These are phyloP conservation scores for Gyps fulvus DNA, from an alignment of 2,113 vertebrate species.

Conservation along the genomic window DNA sequence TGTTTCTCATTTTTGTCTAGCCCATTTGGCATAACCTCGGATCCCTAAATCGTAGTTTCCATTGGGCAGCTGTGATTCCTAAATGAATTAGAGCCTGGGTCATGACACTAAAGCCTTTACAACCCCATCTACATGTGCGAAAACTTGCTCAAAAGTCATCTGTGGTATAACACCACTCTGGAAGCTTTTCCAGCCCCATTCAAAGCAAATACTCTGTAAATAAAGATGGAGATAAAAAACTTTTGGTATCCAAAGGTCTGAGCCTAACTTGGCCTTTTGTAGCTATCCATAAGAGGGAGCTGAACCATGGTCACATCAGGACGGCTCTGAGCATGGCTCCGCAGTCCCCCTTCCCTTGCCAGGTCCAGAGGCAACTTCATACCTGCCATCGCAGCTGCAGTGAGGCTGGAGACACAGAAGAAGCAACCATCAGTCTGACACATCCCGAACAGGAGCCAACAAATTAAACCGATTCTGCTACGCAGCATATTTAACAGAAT, in stretches of 20 bases:
- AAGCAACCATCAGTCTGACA: neutral
- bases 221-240: neutral
- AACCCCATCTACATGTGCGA: neutral
- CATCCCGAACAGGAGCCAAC: rapidly evolving
- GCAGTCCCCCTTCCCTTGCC: no score
- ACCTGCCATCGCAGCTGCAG: neutral
- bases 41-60: neutral
- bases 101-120: neutral
- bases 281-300: neutral
- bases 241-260: neutral
- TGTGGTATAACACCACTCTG: neutral
- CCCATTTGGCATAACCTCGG: neutral
- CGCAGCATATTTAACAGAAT: neutral
- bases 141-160: neutral
- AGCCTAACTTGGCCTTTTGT: neutral
- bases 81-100: neutral
- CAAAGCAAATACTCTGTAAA: neutral
- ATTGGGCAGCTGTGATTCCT: neutral
- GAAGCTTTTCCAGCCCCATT: neutral
- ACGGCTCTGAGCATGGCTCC: neutral
- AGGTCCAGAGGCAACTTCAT: neutral
- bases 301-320: neutral
- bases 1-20: neutral
- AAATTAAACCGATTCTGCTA: neutral
- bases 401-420: rapidly evolving